Evolutionary conservation across 2,797 vertebrate genomes (phyloP), one percentile per base, ranked within the genome.

Genomic region (Selene dorsalis): DNA sequence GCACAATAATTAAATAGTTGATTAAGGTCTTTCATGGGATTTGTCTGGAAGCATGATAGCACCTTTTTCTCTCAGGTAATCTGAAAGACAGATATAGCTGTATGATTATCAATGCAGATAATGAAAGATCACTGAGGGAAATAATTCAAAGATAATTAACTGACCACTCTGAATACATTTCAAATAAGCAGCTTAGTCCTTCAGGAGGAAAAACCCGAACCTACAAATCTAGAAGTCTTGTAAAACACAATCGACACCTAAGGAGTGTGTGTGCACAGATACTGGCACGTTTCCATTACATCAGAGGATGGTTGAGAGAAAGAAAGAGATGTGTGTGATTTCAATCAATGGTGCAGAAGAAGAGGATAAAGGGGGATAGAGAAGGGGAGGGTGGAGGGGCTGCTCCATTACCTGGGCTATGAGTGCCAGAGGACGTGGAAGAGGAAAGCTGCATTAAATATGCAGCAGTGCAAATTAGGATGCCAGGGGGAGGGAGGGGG

Each of bases 391-490:
- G 28, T 30, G 43, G 65, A 26, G 24, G 63, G 56, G 70, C 67
- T 73, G 75, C 86, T 89, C 74, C 63, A 82, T 92, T 89, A 92
- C 89, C 88, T 87, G 83, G 35, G 66, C 78, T 65, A 58, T 60
- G 58, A 81, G 68, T 52, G 75, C 87, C 79, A 84, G 60, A 80
- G 80, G 87, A 89, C 26, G 64, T 4, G 35, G 73, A 73, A 60
- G 73, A 83, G 80, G 79, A 72, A 90, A 74, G 79, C 61, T 20
- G 55, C 86, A 90, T 92, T 87, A 92, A 94, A 92, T 87, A 93
- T 92, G 88, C 75, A 91, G 77, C 69, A 84, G 82, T 53, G 79
- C 55, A 89, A 92, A 91, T 90, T 61, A 90, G 79, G 85, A 78
- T 76, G 71, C 81, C 59, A 56, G 43, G 65, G 83, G 74, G 48